Base-by-base conservation (phyloP, 2,797 vertebrate species). In the Xyrichtys novacula region DNA sequence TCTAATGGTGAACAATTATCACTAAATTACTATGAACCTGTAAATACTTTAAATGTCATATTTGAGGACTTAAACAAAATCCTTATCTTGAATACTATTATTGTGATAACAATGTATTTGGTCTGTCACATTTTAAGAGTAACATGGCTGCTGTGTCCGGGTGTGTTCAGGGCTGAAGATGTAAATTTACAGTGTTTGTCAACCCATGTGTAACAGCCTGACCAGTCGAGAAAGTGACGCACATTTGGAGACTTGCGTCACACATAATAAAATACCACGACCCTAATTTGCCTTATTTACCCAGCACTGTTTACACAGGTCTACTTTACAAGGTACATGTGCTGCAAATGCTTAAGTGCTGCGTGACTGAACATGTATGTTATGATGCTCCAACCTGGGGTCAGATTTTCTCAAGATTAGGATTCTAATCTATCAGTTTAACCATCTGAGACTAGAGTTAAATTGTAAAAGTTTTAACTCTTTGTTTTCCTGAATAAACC, bases 191-290 rank as follows among this genome's bases (percentile, higher is more conserved):
- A 59, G 49, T 65, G 57, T 73, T 71, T 84, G 57, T 68, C 47
- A 43, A 52, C 22, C 54, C 25, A 55, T 47, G 44, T 4, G 3
- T 59, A 3, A 31, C 8, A 5, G 17, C 28, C 16, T 14, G 34
- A 12, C 71, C 47, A 46, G 19, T 63, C 58, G 22, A 64, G 74
- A 65, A 60, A 67, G 56, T 80, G 78, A 81, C 58, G 46, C 31
- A 76, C 57, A 48, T 63, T 19, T 44, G 31, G n/a, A 53, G 23
- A 55, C 32, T 19, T 55, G 29, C 46, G 42, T 78, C 75, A 58
- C 47, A 59, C 34, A 59, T 23, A 12, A n/a, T 34, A 66, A 59
- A 71, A 53, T 29, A 36, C 47, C 14, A 15, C 42, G 40, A 26
- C 17, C 39, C 29, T 16, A 47, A 59, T 80, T 60, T 4, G 10